Conservation (phyloP, 2,888 invertebrate species). For the Timema podura region DNA sequence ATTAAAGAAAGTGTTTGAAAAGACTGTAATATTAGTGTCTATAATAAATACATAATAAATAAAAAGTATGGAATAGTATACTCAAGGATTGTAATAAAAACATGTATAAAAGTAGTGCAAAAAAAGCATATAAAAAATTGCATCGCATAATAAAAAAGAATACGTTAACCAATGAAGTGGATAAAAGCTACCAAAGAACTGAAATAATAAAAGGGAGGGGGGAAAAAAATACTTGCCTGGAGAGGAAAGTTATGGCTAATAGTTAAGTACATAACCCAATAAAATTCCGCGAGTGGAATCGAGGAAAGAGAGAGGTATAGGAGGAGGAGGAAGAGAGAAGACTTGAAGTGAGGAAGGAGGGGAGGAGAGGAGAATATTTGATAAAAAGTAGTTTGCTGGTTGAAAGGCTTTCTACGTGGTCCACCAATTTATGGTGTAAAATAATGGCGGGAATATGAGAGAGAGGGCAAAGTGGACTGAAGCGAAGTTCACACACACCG, state of each 20-base stretch:
- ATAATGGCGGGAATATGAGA: conserved; percentile 23
- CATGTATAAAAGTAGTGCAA: neutral
- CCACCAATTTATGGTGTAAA: conserved; percentile 30
- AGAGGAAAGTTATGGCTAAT: conserved; percentile 31
- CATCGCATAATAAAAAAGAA: conserved; percentile 26
- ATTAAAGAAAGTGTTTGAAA: too few relatives aligned
- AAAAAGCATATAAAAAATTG: conserved; percentile 19
- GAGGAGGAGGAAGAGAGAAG: conserved; percentile 14
- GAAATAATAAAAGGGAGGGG: neutral
- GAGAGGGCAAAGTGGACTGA: conserved; percentile 1
- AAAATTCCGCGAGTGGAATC: conserved; percentile 27
- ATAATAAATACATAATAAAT: too few relatives aligned
- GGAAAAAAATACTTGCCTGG: neutral
- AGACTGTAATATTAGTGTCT: too few relatives aligned
- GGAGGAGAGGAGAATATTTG: conserved; percentile 26
- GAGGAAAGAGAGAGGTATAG: conserved; percentile 17
- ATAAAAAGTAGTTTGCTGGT: conserved; percentile 31
- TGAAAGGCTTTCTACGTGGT: conserved; percentile 29
- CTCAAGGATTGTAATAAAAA: conserved; percentile 7
- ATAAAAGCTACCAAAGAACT: conserved; percentile 20
- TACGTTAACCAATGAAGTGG: conserved; percentile 27
- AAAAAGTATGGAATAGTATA: neutral
- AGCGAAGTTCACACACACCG: too few relatives aligned
- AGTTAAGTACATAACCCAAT: conserved; percentile 32
- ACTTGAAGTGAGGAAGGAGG: conserved; percentile 9